These are phyloP conservation scores for Eupithecia vulgata DNA, from an alignment of 2,888 invertebrate species.

Conservation along the genomic window DNA sequence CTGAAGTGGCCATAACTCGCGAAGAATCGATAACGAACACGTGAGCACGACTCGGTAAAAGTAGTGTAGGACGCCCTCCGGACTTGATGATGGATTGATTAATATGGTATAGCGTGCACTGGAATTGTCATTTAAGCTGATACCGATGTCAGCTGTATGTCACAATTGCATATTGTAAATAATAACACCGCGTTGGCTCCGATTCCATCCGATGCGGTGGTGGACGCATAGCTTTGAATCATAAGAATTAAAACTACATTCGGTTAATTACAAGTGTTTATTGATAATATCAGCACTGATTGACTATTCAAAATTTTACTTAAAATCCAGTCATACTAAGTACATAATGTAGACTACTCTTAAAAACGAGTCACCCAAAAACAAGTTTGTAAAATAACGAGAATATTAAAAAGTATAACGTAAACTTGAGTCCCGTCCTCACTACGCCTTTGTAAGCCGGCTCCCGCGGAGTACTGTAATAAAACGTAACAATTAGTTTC, in stretches of 20 bases:
- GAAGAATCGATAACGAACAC: no score
- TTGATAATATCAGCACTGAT: not conserved
- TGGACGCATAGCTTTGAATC: not conserved
- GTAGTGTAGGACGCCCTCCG: no score
- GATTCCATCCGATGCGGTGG: no score
- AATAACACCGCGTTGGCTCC: no score
- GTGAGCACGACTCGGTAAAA: no score
- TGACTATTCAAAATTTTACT: not conserved
- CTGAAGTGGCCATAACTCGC: no score
- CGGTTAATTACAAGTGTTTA: not conserved
- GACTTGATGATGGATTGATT: no score
- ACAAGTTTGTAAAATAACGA: conserved; percentile 69
- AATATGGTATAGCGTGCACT: no score
- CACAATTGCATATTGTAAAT: no score
- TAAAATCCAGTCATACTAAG: not conserved
- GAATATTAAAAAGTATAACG: conserved; percentile 71
- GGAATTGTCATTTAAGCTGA: no score
- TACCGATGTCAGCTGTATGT: no score
- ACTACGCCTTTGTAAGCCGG: conserved; percentile 56
- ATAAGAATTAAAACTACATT: not conserved
- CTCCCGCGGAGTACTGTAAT: conserved; percentile 65
- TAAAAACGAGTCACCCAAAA: conserved; percentile 57
- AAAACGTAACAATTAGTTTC: conserved; percentile 2
- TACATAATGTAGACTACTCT: not conserved
- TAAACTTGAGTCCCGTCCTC: conserved; percentile 60